Conservation (phyloP, 2,888 invertebrate genomes). For the Temnothorax ravouxi region DNA sequence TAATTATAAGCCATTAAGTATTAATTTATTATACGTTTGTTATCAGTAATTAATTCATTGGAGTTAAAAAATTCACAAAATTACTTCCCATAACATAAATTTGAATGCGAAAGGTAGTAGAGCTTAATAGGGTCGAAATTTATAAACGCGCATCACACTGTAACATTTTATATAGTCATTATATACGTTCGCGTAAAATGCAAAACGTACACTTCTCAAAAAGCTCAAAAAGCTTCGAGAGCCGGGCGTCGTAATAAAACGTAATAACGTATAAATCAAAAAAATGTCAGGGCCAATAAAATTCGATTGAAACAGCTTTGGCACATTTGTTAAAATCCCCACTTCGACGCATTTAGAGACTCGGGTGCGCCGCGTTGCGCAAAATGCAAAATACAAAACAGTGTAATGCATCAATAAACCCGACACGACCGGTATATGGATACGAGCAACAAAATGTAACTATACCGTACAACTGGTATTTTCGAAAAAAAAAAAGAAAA, state of each 20-base stretch:
- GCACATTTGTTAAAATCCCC: conserved; percentile 41
- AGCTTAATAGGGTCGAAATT: conserved; percentile 27
- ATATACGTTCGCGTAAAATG: conserved; percentile 18
- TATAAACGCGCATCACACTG: conserved; percentile 1
- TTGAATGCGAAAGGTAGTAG: neutral
- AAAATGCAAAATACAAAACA: conserved; percentile 54
- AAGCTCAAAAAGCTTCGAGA: conserved; percentile 14
- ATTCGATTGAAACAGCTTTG: conserved; percentile 45
- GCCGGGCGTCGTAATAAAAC: conserved; percentile 32
- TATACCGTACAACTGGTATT: conserved; percentile 38
- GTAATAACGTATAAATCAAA: conserved; percentile 54
- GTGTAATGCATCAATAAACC: conserved; percentile 52
- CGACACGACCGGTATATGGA: conserved; percentile 13
- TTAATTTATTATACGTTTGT: conserved; percentile 18
- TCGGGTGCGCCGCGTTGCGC: conserved; percentile 21
- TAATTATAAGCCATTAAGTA: conserved; percentile 27
- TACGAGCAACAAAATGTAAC: conserved; percentile 31
- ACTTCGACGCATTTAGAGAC: conserved; percentile 25
- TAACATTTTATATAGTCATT: conserved; percentile 22
- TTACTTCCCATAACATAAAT: conserved; percentile 9
- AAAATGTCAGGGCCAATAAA: conserved; percentile 23
- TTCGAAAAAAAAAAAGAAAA: neutral
- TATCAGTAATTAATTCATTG: conserved; percentile 36
- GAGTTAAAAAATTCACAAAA: conserved; percentile 1
- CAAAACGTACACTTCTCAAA: conserved; percentile 24